Base-by-base conservation (phyloP, 2,113 vertebrate genomes). In the Motacilla tschutschensis region DNA sequence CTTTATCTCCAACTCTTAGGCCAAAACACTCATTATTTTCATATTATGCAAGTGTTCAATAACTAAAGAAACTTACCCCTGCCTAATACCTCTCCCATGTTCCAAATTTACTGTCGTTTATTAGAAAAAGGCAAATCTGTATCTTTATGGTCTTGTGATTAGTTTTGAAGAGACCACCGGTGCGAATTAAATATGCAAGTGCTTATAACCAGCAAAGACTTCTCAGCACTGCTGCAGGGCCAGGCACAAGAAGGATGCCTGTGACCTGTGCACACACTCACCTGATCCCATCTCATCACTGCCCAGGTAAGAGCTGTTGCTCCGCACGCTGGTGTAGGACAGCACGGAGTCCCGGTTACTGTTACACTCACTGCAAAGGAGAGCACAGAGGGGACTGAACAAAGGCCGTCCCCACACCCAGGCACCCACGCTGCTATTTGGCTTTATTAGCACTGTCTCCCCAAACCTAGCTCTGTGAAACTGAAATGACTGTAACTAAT, bases 251-350 rank as follows among this genome's bases (percentile, higher is more conserved):
- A 17, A 20, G 20, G 14, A 17, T 3, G 19, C 31, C 21, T 3
- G 38, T 19, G 60, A 16, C 9, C 47, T 24, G 3, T 5, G 54
- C 24, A 1, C 17, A 18, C 50, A 87, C 97, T 98, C 96, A 99
- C 99, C 99, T 88, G 99, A 99, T 59, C 99, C 99, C 98, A 99
- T 99, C 96, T 99, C 99, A 3, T 99, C 99, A 5, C 99, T 99
- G 64, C 99, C 99, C 91, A 99, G 93, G 95, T 99, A 99, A 2
- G 99, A 99, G 95, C 99, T 99, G 90, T 99, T 99, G 69, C 99
- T 99, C 54, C 99, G 96, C 73, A 99, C 98, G 2, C 99, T 99
- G 90, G 99, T 99, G 96, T 99, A 99, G 11, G 99, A 99, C 89
- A 99, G 71, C 66, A 99, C 99, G 0, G 99, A 99, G 93, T 99